A percentile compares a stretch with the other conserved stretches of the same genome.
Conservation (phyloP, 2,888 invertebrate species). For the Vanessa cardui region DNA sequence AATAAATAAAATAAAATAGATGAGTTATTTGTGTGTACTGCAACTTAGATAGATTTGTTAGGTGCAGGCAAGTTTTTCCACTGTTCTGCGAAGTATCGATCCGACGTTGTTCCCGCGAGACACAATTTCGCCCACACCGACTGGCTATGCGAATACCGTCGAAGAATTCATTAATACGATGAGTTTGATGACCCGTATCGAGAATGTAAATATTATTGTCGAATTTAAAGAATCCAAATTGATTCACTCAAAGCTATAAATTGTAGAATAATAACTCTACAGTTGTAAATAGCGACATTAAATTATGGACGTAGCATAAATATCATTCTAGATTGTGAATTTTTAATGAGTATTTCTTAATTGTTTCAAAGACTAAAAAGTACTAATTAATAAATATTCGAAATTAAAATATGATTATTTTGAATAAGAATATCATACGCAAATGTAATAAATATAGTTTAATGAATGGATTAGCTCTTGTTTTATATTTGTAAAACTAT, state of each 20-base stretch:
- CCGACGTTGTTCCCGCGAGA: background rate
- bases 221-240: background rate
- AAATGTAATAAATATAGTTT: no score
- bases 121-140: background rate
- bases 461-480: no score
- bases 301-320: no score
- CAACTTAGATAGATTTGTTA: background rate
- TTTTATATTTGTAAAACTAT: no score
- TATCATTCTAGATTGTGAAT: no score
- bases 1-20: no score
- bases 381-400: no score
- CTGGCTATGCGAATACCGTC: background rate
- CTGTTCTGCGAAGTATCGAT: background rate
- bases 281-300: no score
- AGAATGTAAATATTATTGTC: conserved; percentile 7
- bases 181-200: conserved; percentile 16
- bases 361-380: no score
- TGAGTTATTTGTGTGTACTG: background rate
- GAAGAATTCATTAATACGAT: background rate
- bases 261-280: background rate
- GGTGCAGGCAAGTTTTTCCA: background rate
- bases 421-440: no score
- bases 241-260: background rate
- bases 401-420: no score
- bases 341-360: no score